Base-by-base conservation (phyloP, 2,888 invertebrate genomes). In the Phymatocera aterrima region DNA sequence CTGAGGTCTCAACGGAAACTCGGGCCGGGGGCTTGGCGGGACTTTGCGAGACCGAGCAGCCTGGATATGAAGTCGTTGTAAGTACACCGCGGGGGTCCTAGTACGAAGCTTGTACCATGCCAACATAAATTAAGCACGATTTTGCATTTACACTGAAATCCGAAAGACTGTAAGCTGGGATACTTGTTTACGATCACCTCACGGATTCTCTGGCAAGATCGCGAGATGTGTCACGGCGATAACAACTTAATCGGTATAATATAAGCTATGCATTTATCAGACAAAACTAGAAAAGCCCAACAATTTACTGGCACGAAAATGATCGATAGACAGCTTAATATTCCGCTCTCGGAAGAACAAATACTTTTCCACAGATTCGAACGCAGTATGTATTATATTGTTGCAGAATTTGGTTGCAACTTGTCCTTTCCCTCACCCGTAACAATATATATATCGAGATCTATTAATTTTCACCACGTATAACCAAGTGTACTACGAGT, bases 111-210 rank as follows among this genome's bases (percentile, higher is more conserved):
- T 88, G 87, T 88, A 88, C 82, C 83, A 84, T 86, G 89, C 88
- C 88, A 86, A 86, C 86, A 89, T 89, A 88, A 89, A 89, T 89
- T 89, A 89, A 86, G 81, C 85, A 82, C 80, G 86, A 85, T 88
- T 88, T 88, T 88, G 85, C 87, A 88, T 88, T 87, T 87, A 88
- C 87, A 87, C 86, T 85, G 87, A 88, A 87, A 87, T 87, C 82
- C 83, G 82, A 86, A 84, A 81, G 83, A 83, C 80, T 75, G 48
- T 72, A 57, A 54, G 57, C 75, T 48, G 60, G 60, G 40, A 75
- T 57, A 75, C 51, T 75, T 75, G 51, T 75, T 75, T 54, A 75
- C 54, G 57, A 57, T 40, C 57, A 75, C 40, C 37, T 54, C 54
- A 34, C 37, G 43, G 75, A 24, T 57, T 57, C 75, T 40, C 60